Base-by-base conservation (phyloP, 2,888 invertebrate species). In the Tineola bisselliella region DNA sequence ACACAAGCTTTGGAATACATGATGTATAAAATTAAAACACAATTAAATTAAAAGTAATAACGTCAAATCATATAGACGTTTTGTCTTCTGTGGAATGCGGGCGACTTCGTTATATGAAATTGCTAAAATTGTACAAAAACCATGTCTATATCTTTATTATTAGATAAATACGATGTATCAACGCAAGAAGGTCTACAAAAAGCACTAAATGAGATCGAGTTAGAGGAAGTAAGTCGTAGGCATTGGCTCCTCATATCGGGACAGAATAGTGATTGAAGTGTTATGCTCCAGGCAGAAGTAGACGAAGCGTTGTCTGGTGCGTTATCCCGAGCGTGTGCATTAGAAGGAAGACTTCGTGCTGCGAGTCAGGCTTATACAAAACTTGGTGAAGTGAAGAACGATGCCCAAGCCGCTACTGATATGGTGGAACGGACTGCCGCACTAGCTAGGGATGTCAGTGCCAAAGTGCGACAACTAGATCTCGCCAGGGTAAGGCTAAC, bases 401-500 rank as follows among this genome's bases (percentile, higher is more conserved):
- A 96, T 76, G 91, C 96, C 1, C 91, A 92, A 65, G 91, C 93
- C 66, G 90, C 99, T 31, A 91, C 93, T 3, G 90, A 90, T 62
- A 96, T 96, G 89, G 95, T 99, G 33, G 89, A 92, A 33, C 92
- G 92, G 71, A 97, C 98, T 0, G 96, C 97, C 6, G 89, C 90
- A 25, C 87, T 98, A 59, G 98, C 98, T 0, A 94, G 96, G 70
- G 95, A 95, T 75, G 98, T 99, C 61, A 97, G 97, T 73, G 94
- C 95, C 19, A 98, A 98, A 91, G 98, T 99, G 13, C 90, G 97
- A 10, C 94, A 96, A 62, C 81, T 99, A 52, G 99, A 99, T 83
- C 86, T 94, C 61, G 97, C 98, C 0, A 93, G 97, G 80, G 96
- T 96, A 87, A 93, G 97, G 80, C 96, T 96, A 87, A 79, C 87